A percentile compares a stretch with the other conserved stretches of the same genome.
Evolutionary conservation across 1,140 invertebrate genomes (phyloP).

Genomic region (Drosophila pruinosa): DNA sequence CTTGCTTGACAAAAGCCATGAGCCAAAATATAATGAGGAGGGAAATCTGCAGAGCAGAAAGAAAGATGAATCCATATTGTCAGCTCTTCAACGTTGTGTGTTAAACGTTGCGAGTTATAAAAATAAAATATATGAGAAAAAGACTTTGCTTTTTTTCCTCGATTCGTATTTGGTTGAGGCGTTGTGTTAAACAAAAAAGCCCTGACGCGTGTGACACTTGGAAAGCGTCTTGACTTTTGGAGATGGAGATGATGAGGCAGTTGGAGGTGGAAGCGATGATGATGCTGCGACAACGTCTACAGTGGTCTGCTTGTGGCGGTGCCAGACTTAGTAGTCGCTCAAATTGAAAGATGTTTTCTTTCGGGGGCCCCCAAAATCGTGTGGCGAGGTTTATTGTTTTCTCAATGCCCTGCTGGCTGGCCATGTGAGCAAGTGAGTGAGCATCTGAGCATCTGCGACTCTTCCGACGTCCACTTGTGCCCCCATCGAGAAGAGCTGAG

Average conservation of each 20-base stretch:
- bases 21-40: background rate
- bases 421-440: conserved; percentile 3
- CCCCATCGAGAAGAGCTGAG: background rate
- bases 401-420: conserved; percentile 18
- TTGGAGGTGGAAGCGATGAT: background rate
- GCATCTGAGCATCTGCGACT: background rate
- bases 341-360: conserved; percentile 35
- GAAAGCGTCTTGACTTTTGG: conserved; percentile 53
- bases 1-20: conserved; percentile 5
- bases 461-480: conserved; percentile 38
- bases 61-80: conserved; percentile 11
- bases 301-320: conserved; percentile 8
- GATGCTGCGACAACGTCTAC: conserved; percentile 1
- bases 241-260: conserved; percentile 17
- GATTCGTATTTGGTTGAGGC: conserved; percentile 29
- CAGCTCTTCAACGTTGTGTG: conserved; percentile 47
- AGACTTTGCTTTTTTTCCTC: conserved; percentile 18
- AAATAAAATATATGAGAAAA: conserved; percentile 57
- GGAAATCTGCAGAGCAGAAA: conserved; percentile 12
- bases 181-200: conserved; percentile 52
- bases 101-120: conserved; percentile 59
- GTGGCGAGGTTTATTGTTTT: conserved; percentile 58
- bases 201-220: conserved; percentile 75
- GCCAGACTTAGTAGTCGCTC: conserved; percentile 24
- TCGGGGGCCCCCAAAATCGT: conserved; percentile 17